Conservation (phyloP, 2,797 vertebrate genomes). For the Toxotes lorentzi region DNA sequence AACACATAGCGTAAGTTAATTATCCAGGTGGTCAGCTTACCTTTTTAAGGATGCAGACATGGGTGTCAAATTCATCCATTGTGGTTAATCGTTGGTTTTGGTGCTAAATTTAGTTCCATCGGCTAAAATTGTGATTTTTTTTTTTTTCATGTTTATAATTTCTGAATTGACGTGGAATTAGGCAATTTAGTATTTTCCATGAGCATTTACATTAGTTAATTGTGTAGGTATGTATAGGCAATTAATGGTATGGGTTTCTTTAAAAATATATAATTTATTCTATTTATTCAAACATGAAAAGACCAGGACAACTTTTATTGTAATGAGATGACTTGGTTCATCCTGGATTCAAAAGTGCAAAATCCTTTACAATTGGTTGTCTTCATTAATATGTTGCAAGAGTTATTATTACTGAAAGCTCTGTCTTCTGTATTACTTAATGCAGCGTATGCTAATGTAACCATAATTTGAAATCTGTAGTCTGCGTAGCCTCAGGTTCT, state of each 20-base stretch:
- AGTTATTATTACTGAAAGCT: background rate
- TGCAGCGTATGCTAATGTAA: constrained; percentile 22
- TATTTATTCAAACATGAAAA: background rate
- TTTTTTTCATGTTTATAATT: background rate
- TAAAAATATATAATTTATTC: background rate
- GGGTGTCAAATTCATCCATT: background rate
- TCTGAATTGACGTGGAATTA: no score
- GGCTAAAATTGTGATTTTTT: background rate
- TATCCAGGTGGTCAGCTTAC: background rate
- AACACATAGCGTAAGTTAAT: background rate
- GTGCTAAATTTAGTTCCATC: background rate
- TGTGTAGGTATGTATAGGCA: background rate
- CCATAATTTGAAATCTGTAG: constrained; percentile 3
- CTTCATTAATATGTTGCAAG: constrained; percentile 14
- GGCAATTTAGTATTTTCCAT: no score
- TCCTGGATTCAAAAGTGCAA: background rate
- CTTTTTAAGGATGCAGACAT: constrained; percentile 1
- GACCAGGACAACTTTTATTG: background rate
- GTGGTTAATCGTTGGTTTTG: background rate
- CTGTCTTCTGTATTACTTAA: background rate
- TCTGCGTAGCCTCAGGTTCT: constrained; percentile 25
- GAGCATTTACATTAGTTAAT: no score
- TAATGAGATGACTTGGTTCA: background rate
- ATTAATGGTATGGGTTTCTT: background rate
- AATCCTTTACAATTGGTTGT: background rate